Evolutionary conservation across 2,797 vertebrate genomes (phyloP), one percentile per base, ranked within the genome.

Genomic region (Erithacus rubecula): DNA sequence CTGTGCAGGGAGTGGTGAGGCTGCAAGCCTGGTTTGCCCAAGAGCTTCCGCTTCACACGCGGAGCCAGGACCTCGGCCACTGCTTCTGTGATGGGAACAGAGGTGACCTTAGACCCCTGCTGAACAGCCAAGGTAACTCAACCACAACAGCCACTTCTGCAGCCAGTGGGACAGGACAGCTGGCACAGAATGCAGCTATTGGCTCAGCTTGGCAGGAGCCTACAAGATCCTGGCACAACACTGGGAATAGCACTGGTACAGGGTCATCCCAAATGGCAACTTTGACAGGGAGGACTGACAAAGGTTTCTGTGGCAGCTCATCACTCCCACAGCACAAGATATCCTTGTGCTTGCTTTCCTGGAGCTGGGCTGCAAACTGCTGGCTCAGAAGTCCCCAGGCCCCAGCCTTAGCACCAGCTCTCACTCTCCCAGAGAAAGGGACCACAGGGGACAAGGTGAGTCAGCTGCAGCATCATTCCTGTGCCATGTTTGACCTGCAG

Each of bases 371-470:
- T 70, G 64, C 56, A 93, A 85, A 49, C 19, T 8, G 5, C 49
- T 46, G 56, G 9, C 16, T 15, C 37, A 30, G 37, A 91, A 56
- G 10, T 39, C 13, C 56, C 30, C 23, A 52, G 49, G 15, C 3
- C 6, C 8, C 86, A 72, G 65, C 21, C 53, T 49, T 18, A 79
- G 39, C 62, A 75, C 7, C 68, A 56, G 72, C 21, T 39, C 32
- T 71, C 2, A 0, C 43, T n/a, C 21, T 77, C 29, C 60, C 44
- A 5, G 22, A 80, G 46, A 44, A 83, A 81, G 8, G 19, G 58
- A 84, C 26, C 17, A 24, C 0, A 0, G 23, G 19, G 46, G n/a
- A 78, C 2, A 29, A 53, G 34, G 83, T 1, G 3, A 67, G 11
- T 27, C 49, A 53, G 62, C 53, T 41, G 68, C 53, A 77, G 53